Conservation (phyloP, 2,113 vertebrate species). For the Lontra canadensis region DNA sequence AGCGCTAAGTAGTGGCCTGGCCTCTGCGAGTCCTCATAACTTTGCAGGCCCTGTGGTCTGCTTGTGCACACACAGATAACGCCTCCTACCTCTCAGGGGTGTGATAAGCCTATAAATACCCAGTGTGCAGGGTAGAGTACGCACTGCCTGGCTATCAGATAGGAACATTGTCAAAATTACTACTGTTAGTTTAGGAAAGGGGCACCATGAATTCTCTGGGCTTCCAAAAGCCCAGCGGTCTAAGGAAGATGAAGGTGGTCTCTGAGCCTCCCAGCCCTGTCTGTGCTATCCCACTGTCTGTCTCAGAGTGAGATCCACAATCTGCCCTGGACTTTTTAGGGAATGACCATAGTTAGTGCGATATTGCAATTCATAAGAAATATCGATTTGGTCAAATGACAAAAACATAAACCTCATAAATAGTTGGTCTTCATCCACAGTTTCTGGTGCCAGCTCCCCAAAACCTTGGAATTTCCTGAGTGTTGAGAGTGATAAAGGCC, state of each 20-base stretch:
- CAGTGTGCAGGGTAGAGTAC: accelerated
- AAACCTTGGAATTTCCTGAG: not conserved
- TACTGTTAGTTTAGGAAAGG: not conserved
- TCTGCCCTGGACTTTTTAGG: not conserved
- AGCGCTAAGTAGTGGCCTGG: accelerated
- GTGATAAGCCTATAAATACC: not conserved
- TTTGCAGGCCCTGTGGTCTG: not conserved
- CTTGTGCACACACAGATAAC: accelerated
- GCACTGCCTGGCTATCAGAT: accelerated
- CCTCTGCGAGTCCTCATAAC: not conserved
- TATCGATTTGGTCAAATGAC: not conserved
- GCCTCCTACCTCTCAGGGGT: too few species aligned
- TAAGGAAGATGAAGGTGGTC: not conserved
- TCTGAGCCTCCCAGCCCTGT: not conserved
- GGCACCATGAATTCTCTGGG: not conserved
- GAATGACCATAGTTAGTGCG: not conserved
- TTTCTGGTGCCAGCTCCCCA: not conserved
- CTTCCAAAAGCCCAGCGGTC: not conserved
- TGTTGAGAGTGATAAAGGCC: not conserved
- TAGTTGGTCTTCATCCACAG: not conserved
- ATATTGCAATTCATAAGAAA: not conserved
- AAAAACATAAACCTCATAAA: not conserved
- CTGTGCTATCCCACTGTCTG: too few species aligned
- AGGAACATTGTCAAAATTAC: not conserved
- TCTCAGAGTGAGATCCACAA: not conserved